Percentiles rank a stretch among this genome's conserved stretches.
Conservation (phyloP, 2,888 invertebrate species). For the Cheilosia soror region DNA sequence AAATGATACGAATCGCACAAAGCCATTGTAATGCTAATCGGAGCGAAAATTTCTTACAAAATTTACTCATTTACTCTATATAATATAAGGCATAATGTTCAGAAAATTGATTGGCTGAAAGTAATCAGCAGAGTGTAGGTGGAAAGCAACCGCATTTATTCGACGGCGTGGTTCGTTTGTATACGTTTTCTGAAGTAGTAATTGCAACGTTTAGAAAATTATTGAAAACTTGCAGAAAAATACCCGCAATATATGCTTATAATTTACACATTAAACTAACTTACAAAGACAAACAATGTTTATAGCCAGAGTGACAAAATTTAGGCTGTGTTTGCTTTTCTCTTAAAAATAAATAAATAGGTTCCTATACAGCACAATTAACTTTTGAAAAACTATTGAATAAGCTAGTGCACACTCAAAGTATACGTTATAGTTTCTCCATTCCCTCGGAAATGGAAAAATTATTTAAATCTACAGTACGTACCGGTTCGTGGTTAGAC, state of each 20-base stretch:
- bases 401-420: constrained; percentile 37
- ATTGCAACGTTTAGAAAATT: constrained; percentile 35
- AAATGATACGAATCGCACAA: not conserved
- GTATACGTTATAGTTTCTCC: constrained; percentile 29
- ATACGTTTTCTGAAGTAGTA: constrained; percentile 18
- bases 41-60: not conserved
- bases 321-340: not conserved
- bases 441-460: not conserved
- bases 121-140: constrained; percentile 50
- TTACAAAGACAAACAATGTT: constrained; percentile 15
- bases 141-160: constrained; percentile 50
- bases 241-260: constrained; percentile 39
- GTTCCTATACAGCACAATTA: constrained; percentile 6
- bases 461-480: constrained; percentile 50
- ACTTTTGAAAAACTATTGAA: constrained; percentile 22
- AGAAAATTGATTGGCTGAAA: constrained; percentile 23
- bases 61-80: not conserved
- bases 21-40: not conserved
- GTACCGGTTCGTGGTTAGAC: constrained; percentile 44
- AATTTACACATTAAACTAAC: constrained; percentile 4
- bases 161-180: constrained; percentile 40
- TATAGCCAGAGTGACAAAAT: constrained; percentile 3
- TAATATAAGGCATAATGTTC: constrained; percentile 19
- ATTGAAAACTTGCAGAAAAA: constrained; percentile 31
- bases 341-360: constrained; percentile 9